Evolutionary conservation across 2,797 vertebrate species (phyloP), one percentile per base, ranked within the genome.

Genomic region (Enoplosus armatus): DNA sequence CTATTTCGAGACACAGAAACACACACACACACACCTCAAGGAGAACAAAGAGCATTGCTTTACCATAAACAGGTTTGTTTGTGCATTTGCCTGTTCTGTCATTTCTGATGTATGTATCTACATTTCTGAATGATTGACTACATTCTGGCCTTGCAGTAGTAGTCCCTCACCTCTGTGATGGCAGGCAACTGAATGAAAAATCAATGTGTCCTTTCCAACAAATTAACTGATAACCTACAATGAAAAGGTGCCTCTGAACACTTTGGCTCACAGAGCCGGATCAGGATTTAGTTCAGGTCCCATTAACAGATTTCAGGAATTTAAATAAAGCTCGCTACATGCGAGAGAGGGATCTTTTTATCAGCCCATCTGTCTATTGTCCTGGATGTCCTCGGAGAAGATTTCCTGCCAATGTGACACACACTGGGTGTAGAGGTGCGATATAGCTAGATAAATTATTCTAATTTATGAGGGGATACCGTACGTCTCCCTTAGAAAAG

Each of bases 161-260:
- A n/a, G 31, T 65, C 69, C 10, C 33, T 45, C n/a, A 37, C 26
- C 55, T 33, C 18, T 6, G 48, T 6, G 8, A 63, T 55, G 63
- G 63, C 37, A 55, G 37, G 9, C 22, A 65, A 0, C 41, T 80
- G 47, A 79, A 73, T 65, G 45, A 43, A 85, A n/a, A 86, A 88
- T 80, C 71, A 54, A 63, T 81, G 31, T 2, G 15, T 68, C 27
- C 55, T 74, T 54, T 64, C 35, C 26, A 27, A 45, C 58, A 82
- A 82, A 89, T 73, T 1, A 83, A 80, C 64, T 29, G 60, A 84
- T 82, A 82, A 89, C 70, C 33, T 72, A 24, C 10, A 45, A 63
- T 8, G 47, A 69, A 84, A 81, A 77, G 8, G 24, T 75, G 55
- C 15, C 60, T 16, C 31, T 58, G 6, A 27, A 68, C 50, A 71